phyloP scores from a whole-genome alignment of 2,888 invertebrate species.

The Campaea margaritaria region DNA sequence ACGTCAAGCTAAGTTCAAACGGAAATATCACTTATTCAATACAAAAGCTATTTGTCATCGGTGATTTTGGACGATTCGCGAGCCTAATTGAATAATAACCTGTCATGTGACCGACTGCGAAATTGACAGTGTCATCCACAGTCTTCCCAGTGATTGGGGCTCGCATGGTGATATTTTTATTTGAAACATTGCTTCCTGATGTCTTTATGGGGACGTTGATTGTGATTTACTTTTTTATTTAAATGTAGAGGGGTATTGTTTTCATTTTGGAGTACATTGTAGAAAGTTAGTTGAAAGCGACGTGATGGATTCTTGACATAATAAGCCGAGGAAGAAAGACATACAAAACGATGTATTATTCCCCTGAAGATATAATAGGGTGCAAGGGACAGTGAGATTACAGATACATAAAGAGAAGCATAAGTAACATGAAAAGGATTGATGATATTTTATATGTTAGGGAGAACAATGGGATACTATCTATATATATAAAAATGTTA shows the following conservation, averaged over 20 bases:
- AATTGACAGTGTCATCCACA: constrained; percentile 13
- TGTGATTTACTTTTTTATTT: constrained; percentile 3
- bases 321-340: no score
- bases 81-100: constrained; percentile 61
- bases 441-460: no score
- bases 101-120: constrained; percentile 38
- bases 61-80: constrained; percentile 59
- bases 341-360: no score
- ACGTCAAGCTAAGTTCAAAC: constrained; percentile 3
- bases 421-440: no score
- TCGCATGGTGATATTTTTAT: not conserved
- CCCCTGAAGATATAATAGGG: no score
- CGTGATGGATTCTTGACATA: no score
- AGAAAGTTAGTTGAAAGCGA: not conserved
- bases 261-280: not conserved
- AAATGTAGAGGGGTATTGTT: no score
- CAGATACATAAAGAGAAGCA: no score
- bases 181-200: constrained; percentile 16
- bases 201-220: not conserved
- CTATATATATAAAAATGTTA: no score
- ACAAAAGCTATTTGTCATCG: constrained; percentile 53
- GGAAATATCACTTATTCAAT: constrained; percentile 52
- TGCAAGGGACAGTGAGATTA: no score
- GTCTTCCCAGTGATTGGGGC: constrained; percentile 11
- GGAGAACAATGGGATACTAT: no score